Evolutionary conservation across 1,140 invertebrate genomes (phyloP), one percentile per base, ranked within the genome.

Genomic region (Cydia amplana): DNA sequence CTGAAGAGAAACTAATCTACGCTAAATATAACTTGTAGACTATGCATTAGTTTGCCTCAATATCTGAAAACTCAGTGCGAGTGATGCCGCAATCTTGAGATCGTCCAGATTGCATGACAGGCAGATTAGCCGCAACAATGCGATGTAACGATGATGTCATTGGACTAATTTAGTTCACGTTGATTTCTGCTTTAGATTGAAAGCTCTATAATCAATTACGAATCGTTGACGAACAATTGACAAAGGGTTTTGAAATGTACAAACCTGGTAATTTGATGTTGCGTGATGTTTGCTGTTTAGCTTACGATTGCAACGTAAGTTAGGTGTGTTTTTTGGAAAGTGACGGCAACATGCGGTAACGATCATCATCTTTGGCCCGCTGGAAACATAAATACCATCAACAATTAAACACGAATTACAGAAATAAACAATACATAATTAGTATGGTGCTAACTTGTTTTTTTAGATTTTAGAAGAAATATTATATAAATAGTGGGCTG

Each of bases 71-170:
- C n/a, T 36, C 18, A 70, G 65, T 70, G 43, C 36, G 65, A 70
- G 65, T 70, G 65, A 70, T 70, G 65, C n/a, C 32, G 65, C 32
- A 70, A 70, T 70, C 65, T 70, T 36, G 65, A 70, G 65, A 70
- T 70, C 32, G 36, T 70, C 65, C 36, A 70, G n/a, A 70, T 70
- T 70, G 65, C 65, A 70, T 36, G 23, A 60, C 55, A 18, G 55
- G 55, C 65, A 70, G 65, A 36, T 36, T 40, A 40, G 6, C 32
- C n/a, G 36, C 65, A 70, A 70, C 65, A 70, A 36, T 70, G 65
- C 28, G n/a, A 70, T 70, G 65, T 20, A 36, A 16, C 43, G 32
- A 70, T 40, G 65, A 70, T 43, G 16, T 70, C 65, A 70, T 70
- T 70, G 32, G 65, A 9, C 65, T 40, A 70, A 70, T 36, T 70